Evolutionary conservation across 2,797 vertebrate species (phyloP), one percentile per base, ranked within the genome.

Genomic region (Manis javanica): DNA sequence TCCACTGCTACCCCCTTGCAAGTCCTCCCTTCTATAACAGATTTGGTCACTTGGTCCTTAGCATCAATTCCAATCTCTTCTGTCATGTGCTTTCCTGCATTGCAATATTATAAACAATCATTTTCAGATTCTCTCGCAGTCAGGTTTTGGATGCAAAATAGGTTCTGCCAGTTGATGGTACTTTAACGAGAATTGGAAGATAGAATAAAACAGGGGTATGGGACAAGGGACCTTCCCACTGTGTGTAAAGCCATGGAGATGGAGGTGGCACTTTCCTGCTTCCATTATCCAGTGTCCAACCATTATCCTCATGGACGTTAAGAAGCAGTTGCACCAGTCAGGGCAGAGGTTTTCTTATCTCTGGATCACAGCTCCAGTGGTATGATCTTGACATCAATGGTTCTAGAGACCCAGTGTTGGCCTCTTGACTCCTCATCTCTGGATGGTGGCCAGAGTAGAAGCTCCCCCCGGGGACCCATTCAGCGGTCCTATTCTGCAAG

Each of bases 91-190:
- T 46, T 39, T 78, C 42, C 42, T 92, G 13, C 31, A 46, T 16
- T 75, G 26, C 13, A 91, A 63, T 59, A 39, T 23, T 92, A 46
- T 96, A 78, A 94, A 85, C 24, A 39, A 71, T 82, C 63, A 46
- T 77, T 92, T 85, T 74, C 57, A 92, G 39, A 39, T 69, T 85
- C 37, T 42, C 82, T 88, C 75, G 39, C 19, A 74, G 34, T 69
- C 81, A 57, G 34, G 24, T 24, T 84, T 84, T 71, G 77, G 78
- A 71, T 66, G 34, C 34, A 93, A 91, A 95, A 63, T 69, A 21
- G 15, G 18, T 61, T 85, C 71, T 88, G n/a, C 42, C 26, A 42
- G 13, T 10, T 18, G 49, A 96, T 91, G 57, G 61, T 57, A 66
- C 19, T 74, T 74, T 57, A 94, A 66, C 14, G 55, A 78, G 57